Base-by-base conservation (phyloP, 1,140 invertebrate genomes). In the Mycetomoellerius zeteki region DNA sequence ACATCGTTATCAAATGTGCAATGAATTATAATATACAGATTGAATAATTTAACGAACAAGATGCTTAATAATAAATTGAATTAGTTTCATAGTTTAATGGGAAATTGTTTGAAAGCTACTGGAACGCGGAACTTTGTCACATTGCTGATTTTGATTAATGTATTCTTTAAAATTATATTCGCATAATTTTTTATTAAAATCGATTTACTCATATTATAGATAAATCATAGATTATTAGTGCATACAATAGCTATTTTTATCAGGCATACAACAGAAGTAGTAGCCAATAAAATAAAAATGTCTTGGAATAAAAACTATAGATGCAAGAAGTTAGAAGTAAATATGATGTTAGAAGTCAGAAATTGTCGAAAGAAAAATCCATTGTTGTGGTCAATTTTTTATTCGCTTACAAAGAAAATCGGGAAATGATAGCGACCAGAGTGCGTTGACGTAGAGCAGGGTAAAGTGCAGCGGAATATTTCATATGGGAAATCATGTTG, bases 401-500 rank as follows among this genome's bases (percentile, higher is more conserved):
- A 73, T 75, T 14, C 69, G 7, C n/a, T 27, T 43, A 43, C 6
- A 16, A 54, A 60, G 47, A 69, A 54, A 62, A 30, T 50, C 62
- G 24, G 4, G 64, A 67, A 12, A 75, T n/a, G 84, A 64, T 58
- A 54, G 50, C 30, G 14, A 37, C 19, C 24, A 12, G 21, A 73
- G 52, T 80, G 69, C 73, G 73, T 90, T 65, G 89, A 72, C 62
- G 47, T 50, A 54, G 56, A 30, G 54, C n/a, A 77, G 81, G 56
- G 64, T 67, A 86, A 88, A 88, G 84, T 88, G 64, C 80, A 72
- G 24, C 30, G 43, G 50, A 67, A 72, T 71, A 88, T 91, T 91
- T 85, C 85, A 90, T 92, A 90, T 90, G 88, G 81, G 86, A 92
- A 91, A 90, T 92, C 90, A 86, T 89, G 88, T 90, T 87, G 84